A percentile compares a stretch with the other conserved stretches of the same genome.
These are phyloP conservation scores for Phenganax marumi DNA, from an alignment of 92 coral and sea anemone genomes.

Conservation along the genomic window DNA sequence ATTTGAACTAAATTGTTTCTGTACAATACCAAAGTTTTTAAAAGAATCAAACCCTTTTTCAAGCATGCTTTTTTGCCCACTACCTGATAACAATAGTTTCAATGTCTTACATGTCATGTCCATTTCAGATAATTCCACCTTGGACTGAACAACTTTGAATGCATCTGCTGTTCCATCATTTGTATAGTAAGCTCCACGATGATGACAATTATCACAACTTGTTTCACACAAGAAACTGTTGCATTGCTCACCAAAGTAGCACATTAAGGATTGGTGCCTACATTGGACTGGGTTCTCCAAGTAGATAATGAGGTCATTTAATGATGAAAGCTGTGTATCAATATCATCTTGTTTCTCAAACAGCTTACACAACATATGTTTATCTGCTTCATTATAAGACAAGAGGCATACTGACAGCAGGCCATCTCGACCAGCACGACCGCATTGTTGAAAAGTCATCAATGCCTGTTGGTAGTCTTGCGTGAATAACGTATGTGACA, in stretches of 20 bases:
- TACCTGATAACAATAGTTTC: not conserved
- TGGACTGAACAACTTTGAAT: not conserved
- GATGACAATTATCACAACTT: not conserved
- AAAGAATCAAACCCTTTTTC: not conserved
- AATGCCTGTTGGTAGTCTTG: conserved; percentile 44
- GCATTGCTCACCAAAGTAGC: conserved; percentile 38
- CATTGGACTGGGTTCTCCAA: conserved; percentile 42
- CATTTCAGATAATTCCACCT: not conserved
- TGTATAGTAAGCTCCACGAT: not conserved
- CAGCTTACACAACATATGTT: conserved; percentile 26
- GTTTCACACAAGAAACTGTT: conserved; percentile 17
- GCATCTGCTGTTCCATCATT: not conserved
- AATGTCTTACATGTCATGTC: not conserved
- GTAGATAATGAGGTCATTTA: conserved; percentile 42
- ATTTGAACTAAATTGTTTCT: not conserved
- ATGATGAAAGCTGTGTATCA: not conserved
- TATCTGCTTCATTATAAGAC: conserved; percentile 33
- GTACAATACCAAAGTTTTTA: not conserved
- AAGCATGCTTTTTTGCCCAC: not conserved
- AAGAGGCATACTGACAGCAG: conserved; percentile 34
- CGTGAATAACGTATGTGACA: conserved; percentile 43
- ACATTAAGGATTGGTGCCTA: conserved; percentile 41
- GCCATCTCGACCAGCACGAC: conserved; percentile 30
- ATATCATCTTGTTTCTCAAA: conserved; percentile 25
- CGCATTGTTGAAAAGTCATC: conserved; percentile 46